A percentile compares a stretch with the other conserved stretches of the same genome.
phyloP scores from a whole-genome alignment of 2,888 invertebrate genomes.

The Acrobasis repandana region DNA sequence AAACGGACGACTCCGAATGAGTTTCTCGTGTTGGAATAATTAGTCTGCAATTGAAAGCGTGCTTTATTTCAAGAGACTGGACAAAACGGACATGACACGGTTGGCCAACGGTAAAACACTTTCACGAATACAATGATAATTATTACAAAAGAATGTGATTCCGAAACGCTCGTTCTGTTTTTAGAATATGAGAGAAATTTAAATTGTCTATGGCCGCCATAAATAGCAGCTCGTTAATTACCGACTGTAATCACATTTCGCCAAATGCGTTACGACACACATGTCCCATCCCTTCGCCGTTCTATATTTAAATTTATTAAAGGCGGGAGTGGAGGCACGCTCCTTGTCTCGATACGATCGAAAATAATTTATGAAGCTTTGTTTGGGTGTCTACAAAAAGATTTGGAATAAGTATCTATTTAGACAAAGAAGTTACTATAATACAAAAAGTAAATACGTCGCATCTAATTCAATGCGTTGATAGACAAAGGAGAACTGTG shows the following conservation, averaged over 20 bases:
- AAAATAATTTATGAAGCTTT: conserved; percentile 73
- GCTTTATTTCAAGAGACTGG: conserved; percentile 78
- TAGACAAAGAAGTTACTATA: conserved; percentile 15
- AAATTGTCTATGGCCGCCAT: conserved; percentile 54
- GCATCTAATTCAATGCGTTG: conserved; percentile 13
- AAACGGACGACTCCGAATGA: conserved; percentile 76
- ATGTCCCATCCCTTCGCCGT: conserved; percentile 82
- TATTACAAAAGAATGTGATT: conserved; percentile 66
- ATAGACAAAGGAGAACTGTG: conserved; percentile 10
- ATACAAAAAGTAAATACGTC: conserved; percentile 10
- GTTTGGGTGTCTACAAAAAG: conserved; percentile 38
- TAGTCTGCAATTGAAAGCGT: conserved; percentile 82
- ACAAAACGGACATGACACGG: conserved; percentile 76
- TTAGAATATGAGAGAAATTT: conserved; percentile 61
- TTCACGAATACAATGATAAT: conserved; percentile 75
- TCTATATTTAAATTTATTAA: conserved; percentile 79
- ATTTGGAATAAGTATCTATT: conserved; percentile 28
- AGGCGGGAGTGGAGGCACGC: conserved; percentile 70
- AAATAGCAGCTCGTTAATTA: conserved; percentile 80
- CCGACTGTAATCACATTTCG: conserved; percentile 81
- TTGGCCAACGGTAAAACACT: conserved; percentile 79
- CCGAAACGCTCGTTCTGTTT: conserved; percentile 50
- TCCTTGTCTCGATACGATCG: conserved; percentile 70
- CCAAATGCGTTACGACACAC: conserved; percentile 81
- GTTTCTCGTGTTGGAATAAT: conserved; percentile 82